phyloP scores from a whole-genome alignment of 1,140 invertebrate species.

The Myzus persicae region DNA sequence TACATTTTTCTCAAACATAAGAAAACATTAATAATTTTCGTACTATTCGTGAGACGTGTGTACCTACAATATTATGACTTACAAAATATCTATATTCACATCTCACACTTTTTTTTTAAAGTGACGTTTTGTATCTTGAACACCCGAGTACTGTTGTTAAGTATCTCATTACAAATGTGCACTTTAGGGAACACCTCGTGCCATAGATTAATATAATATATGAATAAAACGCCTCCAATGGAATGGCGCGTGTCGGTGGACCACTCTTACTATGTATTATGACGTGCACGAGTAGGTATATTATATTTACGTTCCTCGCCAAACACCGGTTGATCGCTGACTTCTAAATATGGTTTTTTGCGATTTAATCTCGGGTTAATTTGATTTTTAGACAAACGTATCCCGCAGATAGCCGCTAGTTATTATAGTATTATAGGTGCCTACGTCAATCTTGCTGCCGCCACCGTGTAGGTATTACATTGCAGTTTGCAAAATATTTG shows the following conservation, averaged over 20 bases:
- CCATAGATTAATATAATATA: neutral
- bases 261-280: neutral
- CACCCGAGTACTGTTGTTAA: neutral
- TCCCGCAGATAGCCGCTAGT: neutral
- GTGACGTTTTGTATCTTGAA: neutral
- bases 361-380: conserved; percentile 19
- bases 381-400: conserved; percentile 12
- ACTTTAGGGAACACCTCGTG: neutral
- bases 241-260: neutral
- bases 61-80: neutral
- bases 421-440: neutral
- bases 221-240: neutral
- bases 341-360: conserved; percentile 17
- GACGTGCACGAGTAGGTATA: neutral
- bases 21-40: neutral
- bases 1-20: neutral
- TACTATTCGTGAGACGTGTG: neutral
- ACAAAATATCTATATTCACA: neutral
- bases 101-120: neutral
- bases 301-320: neutral
- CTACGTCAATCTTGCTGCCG: neutral
- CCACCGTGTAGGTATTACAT: neutral
- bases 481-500: neutral
- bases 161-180: neutral
- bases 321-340: neutral